These are phyloP conservation scores for Pyralis farinalis DNA, from an alignment of 2,888 invertebrate genomes.

Conservation along the genomic window DNA sequence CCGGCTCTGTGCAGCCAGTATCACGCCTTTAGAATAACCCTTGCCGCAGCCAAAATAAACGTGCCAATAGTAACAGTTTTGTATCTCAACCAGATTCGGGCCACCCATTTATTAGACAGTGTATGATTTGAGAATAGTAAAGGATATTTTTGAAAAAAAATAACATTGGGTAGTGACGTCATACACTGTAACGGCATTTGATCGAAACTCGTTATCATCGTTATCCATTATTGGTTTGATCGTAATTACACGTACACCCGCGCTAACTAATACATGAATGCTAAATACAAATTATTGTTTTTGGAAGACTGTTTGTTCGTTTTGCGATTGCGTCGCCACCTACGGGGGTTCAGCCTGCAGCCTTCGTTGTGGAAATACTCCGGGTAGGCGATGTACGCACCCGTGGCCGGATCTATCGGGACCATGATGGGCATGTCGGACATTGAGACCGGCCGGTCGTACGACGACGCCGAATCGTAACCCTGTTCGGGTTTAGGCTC, in stretches of 20 bases:
- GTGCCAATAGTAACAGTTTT: constrained; percentile 62
- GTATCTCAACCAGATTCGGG: constrained; percentile 75
- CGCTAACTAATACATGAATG: constrained; percentile 75
- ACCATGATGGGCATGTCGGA: constrained; percentile 63
- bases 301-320: constrained; percentile 45
- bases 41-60: constrained; percentile 41
- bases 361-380: constrained; percentile 63
- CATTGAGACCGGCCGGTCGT: constrained; percentile 60
- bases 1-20: not conserved
- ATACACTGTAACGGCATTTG: constrained; percentile 69
- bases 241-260: constrained; percentile 39
- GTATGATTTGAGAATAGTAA: constrained; percentile 36
- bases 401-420: constrained; percentile 55
- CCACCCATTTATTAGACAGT: constrained; percentile 61
- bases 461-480: constrained; percentile 51
- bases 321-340: constrained; percentile 43
- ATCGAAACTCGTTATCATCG: constrained; percentile 74
- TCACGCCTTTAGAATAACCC: constrained; percentile 22
- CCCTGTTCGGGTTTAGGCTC: constrained; percentile 52
- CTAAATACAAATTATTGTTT: constrained; percentile 70
- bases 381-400: constrained; percentile 63
- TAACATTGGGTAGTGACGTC: constrained; percentile 57
- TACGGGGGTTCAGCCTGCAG: constrained; percentile 43
- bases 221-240: constrained; percentile 24
- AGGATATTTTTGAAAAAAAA: constrained; percentile 28